Evolutionary conservation across 1,140 invertebrate genomes (phyloP), one percentile per base, ranked within the genome.

Genomic region (Drosophila grimshawi): DNA sequence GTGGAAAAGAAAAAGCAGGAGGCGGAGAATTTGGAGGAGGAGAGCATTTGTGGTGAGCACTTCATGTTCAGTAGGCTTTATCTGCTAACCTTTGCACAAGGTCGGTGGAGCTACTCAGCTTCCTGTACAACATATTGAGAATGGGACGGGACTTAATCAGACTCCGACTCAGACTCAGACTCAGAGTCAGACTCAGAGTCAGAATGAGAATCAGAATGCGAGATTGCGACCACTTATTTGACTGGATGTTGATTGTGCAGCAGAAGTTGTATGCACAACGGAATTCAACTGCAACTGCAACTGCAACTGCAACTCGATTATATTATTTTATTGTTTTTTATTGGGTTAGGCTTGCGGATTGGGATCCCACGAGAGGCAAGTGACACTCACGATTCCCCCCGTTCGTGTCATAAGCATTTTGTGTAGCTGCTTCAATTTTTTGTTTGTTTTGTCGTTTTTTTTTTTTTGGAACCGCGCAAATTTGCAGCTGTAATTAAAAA

Each of bases 401-500:
- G 73, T 70, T 85, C 81, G 81, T 85, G 81, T 85, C 68, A 83
- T 64, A 70, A 61, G 64, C 73, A 80, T 77, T 83, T 74, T 39
- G 57, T 4, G 30, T 6, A 49, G 57, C 51, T 62, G 35, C 48
- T 61, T 29, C 35, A 41, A 33, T 48, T 67, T 43, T 27, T n/a
- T 2, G 0, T 43, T 29, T 19, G 7, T 8, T 6, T n/a, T 19
- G 19, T 19, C 19, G 19, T 19, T 19, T 59, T 30, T 65, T 33
- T 35, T 43, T 56, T 53, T 39, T 27, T 32, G 10, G 29, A 45
- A 57, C 57, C 61, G 51, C 51, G 56, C 43, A 75, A 74, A 75
- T 69, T 81, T 75, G 65, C 78, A 59, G 65, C 74, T 81, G 81
- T 71, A 85, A 86, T 85, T 86, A 86, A 85, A 85, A 69, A 59